Evolutionary conservation across 2,113 vertebrate species (phyloP), one percentile per base, ranked within the genome.

Genomic region (Hippocampus mohnikei): DNA sequence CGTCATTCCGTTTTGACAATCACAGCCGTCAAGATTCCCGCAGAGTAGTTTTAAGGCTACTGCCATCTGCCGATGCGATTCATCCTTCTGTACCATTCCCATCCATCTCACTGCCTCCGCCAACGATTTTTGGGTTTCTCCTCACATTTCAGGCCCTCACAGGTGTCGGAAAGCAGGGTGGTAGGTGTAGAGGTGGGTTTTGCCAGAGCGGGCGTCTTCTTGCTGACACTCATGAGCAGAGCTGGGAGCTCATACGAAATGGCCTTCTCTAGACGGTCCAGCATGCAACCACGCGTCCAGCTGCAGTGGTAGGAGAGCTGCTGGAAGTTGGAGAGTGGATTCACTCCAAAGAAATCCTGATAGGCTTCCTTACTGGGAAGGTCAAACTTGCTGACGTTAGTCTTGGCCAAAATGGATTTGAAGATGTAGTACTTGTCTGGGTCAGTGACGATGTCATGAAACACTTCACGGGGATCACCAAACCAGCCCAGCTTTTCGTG

Each of bases 381-480:
- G 88, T 99, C 97, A 60, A 99, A 99, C 88, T 98, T 99, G 92
- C 97, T 99, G 85, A 99, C 94, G 0, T 99, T 99, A 88, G 96
- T 98, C 89, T 99, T 98, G 84, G 96, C 97, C 90, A 99, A 88
- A 87, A 99, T 97, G 74, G 97, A 94, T 88, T 98, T 98, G 86
- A 98, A 99, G 86, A 99, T 99, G 88, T 93, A 98, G 87, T 96
- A 97, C 84, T 94, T 97, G 90, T 99, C 97, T 0, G 97, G 97
- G 85, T 98, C 96, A 23, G 94, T 95, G 74, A 98, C 93, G 29
- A 99, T 98, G 90, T 99, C 97, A 73, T 94, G 94, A 87, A 98
- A 96, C 12, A 99, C 96, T 84, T 96, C 88, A 64, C 95, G 88
- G 44, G 94, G 93, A 44, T 96, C 94, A 0, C 93, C 94, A 77